These are phyloP conservation scores for Agelaius tricolor DNA, from an alignment of 2,113 vertebrate genomes.

Conservation along the genomic window DNA sequence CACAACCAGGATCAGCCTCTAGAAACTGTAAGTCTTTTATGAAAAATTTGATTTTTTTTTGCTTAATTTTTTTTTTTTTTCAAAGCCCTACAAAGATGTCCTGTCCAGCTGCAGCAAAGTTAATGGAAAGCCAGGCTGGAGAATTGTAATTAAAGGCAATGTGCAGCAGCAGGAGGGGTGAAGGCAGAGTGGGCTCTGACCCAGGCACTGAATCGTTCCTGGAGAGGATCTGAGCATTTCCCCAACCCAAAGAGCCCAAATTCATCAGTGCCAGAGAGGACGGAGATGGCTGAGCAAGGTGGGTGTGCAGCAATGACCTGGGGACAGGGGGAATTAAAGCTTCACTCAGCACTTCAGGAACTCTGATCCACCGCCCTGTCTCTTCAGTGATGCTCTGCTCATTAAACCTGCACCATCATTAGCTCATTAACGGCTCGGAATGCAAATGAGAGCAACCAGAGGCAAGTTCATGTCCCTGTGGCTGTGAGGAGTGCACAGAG, in stretches of 20 bases:
- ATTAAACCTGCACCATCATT: conserved; percentile 55
- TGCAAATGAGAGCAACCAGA: not conserved
- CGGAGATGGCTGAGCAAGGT: conserved; percentile 4
- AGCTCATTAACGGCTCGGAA: conserved; percentile 55
- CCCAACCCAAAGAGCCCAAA: conserved; percentile 19
- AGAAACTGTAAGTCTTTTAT: not conserved
- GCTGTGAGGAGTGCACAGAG: not conserved
- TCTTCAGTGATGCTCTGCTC: conserved; percentile 40
- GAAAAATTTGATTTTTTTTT: not conserved
- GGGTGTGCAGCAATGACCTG: conserved; percentile 59
- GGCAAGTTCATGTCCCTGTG: not conserved
- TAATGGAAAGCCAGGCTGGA: not conserved
- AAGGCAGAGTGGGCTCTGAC: not conserved
- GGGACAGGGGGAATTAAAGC: conserved; percentile 55
- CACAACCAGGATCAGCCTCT: not conserved
- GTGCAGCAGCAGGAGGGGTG: not conserved
- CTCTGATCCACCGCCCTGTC: not conserved
- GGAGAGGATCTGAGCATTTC: not conserved
- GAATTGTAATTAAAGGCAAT: not conserved
- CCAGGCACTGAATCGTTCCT: not conserved
- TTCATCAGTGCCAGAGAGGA: conserved; percentile 15
- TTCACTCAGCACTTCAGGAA: not conserved
- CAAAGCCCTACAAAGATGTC: not conserved
- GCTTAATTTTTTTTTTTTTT: not conserved
- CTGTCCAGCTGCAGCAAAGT: not conserved